Base-by-base conservation (phyloP, 1,140 invertebrate species). In the Orius insidiosus region DNA sequence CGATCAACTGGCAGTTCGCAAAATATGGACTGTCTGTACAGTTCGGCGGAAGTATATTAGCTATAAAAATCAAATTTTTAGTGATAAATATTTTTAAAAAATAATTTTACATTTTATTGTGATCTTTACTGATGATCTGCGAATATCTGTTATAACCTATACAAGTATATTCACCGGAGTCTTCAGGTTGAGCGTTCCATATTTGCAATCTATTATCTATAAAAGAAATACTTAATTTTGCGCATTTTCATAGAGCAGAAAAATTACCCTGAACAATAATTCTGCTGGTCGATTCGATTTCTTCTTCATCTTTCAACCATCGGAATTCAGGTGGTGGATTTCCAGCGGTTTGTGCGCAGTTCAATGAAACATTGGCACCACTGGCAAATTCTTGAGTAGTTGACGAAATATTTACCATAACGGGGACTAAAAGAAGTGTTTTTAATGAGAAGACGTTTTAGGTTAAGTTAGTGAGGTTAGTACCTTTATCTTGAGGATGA, bases 21-120 rank as follows among this genome's bases (percentile, higher is more conserved):
- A 88, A 88, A 67, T 75, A 85, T n/a, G 74, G 70, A 60, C 84
- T 88, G 61, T 94, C 88, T 18, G 76, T 76, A 56, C 88, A 93
- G 48, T 75, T 74, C 4, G 79, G 69, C 55, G 80, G 75, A 15
- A 89, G 72, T 53, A 76, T 76, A 19, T 74, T 62, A 54, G 77
- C 82, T 85, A 59, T 10, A 61, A 64, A 45, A 10, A n/a, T n/a
- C n/a, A 19, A 48, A 34, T 48, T 32, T 33, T 40, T 48, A 30
- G 30, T 34, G 19, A 31, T 48, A 8, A 18, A 8, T 34, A 34
- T 34, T 39, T 3, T 52, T 15, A 49, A 45, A 24, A 24, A 24
- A 24, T 3, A 24, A 10, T 11, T 30, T 6, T 16, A 5, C 32
- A 30, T 37, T 40, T 30, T 34, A 42, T 47, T 46, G 11, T 24